Base-by-base conservation (phyloP, 2,888 invertebrate genomes). In the Rhynchonema sp. region DNA sequence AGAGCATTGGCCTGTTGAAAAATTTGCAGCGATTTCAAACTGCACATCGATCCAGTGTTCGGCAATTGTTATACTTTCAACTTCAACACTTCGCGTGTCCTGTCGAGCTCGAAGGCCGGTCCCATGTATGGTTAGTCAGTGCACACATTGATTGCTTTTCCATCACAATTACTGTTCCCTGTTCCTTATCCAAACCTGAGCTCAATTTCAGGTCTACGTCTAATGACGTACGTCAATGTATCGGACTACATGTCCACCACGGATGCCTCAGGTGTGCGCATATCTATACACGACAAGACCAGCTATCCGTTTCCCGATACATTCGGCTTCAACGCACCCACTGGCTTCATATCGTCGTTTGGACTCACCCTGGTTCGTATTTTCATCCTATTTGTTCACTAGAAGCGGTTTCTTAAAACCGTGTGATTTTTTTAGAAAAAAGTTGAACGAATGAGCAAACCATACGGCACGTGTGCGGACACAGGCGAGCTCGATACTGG, bases 61-160 rank as follows among this genome's bases (percentile, higher is more conserved):
- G 71, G 71, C 13, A 71, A 71, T 57, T 71, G 71, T 60, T 70
- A 68, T 61, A 70, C 67, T 0, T 70, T 70, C 64, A 70, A 70
- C 58, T 63, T 63, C 9, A 61, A 68, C 62, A 61, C 61, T 0
- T 63, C 61, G 2, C 63, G 57, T 20, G 65, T 58, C 9, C 57
- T 67, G 38, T 57, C 65, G 0, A 68, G 67, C 59, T 67, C 64
- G 38, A 57, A 69, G 20, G 70, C 70, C 17, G 70, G 70, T 0
- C 70, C 70, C 20, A 67, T 65, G 59, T 69, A 70, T 55, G 38
- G 38, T 38, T 13, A 38, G 38, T 38, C 9, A n/a, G n/a, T n/a
- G n/a, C n/a, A n/a, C n/a, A n/a, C n/a, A n/a, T n/a, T n/a, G n/a
- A n/a, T n/a, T n/a, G n/a, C n/a, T n/a, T n/a, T n/a, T n/a, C n/a